Percentiles rank a stretch among this genome's conserved stretches.
Evolutionary conservation across 2,888 invertebrate genomes (phyloP).

Genomic region (Chrysodeixis includens): DNA sequence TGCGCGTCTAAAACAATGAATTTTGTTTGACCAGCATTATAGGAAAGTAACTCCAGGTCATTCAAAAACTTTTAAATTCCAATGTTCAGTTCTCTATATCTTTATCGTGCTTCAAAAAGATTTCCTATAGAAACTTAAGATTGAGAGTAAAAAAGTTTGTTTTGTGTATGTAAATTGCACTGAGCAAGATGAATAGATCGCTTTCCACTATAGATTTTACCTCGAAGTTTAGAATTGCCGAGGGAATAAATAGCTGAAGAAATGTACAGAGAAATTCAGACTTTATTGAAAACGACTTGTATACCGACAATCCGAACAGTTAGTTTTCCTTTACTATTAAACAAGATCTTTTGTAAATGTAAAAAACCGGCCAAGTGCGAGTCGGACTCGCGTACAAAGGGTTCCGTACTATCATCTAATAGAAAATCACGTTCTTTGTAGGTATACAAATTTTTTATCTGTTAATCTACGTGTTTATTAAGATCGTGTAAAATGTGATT

Average conservation of each 20-base stretch:
- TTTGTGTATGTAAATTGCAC: conserved; percentile 39
- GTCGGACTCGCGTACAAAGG: too few relatives aligned
- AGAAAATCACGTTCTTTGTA: too few relatives aligned
- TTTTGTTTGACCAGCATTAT: too few relatives aligned
- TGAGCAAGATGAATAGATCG: conserved; percentile 44
- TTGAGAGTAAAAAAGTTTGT: conserved; percentile 38
- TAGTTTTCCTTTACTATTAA: not conserved
- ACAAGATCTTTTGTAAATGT: not conserved
- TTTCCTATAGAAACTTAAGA: conserved; percentile 21
- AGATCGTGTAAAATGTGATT: too few relatives aligned
- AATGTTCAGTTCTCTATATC: conserved; percentile 26
- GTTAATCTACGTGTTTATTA: too few relatives aligned
- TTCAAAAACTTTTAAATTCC: conserved; percentile 21
- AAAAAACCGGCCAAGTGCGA: too few relatives aligned
- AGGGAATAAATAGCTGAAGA: conserved; percentile 30
- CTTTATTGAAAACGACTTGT: conserved; percentile 1
- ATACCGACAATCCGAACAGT: not conserved
- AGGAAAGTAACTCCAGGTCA: conserved; percentile 34
- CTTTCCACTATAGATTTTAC: conserved; percentile 37
- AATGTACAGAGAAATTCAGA: conserved; percentile 22
- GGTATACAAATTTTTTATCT: too few relatives aligned
- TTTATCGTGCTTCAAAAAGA: conserved; percentile 15
- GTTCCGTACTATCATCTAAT: too few relatives aligned
- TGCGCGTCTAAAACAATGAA: too few relatives aligned
- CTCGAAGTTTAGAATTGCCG: conserved; percentile 26